Base-by-base conservation (phyloP, 2,888 invertebrate species). In the Acanthosepion esculentum region DNA sequence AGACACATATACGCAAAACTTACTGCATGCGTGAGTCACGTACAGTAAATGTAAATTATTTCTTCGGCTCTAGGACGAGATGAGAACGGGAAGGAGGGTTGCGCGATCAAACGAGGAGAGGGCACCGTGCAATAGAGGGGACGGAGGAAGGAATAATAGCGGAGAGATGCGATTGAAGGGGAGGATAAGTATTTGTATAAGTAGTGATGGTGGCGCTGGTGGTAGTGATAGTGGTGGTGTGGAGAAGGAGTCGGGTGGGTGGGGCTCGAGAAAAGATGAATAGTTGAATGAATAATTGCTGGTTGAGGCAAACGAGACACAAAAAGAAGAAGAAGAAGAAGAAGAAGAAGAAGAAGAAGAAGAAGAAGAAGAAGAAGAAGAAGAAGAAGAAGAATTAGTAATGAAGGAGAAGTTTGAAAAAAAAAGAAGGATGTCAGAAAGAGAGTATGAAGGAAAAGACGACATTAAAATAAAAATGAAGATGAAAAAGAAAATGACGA, bases 161-260 rank as follows among this genome's bases (percentile, higher is more conserved):
- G 78, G 78, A n/a, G n/a, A 78, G 23, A n/a, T 78, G 78, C 33
- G 12, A 33, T n/a, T 78, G 78, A 78, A 78, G 78, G 78, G 78
- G 78, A 78, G 78, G n/a, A 78, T 78, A 78, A 78, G 78, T 78
- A 78, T 78, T 78, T 78, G n/a, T n/a, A n/a, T 78, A 78, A 78
- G 18, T 78, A n/a, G 78, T n/a, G 78, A 26, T 64, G 64, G 64
- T 23, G 64, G 64, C 0, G 23, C 29, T 41, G 29, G 33, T 78
- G 78, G 78, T 78, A 33, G 78, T 33, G 78, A n/a, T 78, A 78
- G 78, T 78, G n/a, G 78, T 33, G n/a, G 78, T n/a, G 15, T 12
- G 4, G 78, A 8, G n/a, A 18, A n/a, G 6, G 78, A 4, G 78
- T 1, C n/a, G 29, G n/a, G n/a, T 29, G 78, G 29, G 78, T 23